Percentiles rank a stretch among this genome's conserved stretches.
phyloP scores from a whole-genome alignment of 2,113 vertebrate genomes.

The Cygnus atratus region DNA sequence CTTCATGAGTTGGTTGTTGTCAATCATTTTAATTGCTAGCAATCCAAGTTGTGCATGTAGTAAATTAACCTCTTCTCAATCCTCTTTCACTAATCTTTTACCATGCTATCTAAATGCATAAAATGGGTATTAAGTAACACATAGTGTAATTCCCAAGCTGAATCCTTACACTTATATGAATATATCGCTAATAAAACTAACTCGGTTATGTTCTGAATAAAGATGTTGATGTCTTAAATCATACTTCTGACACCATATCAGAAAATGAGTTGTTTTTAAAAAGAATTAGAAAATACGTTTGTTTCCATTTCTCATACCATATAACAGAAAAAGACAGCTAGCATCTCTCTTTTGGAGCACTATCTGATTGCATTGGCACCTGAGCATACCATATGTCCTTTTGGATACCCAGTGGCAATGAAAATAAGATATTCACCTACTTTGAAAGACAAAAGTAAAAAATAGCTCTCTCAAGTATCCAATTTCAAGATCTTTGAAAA shows the following conservation, averaged over 20 bases:
- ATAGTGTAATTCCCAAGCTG: not conserved
- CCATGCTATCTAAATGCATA: not conserved
- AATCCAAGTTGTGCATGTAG: not conserved
- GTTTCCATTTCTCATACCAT: not conserved
- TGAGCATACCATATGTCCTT: not conserved
- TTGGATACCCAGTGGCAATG: not conserved
- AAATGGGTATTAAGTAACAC: not conserved
- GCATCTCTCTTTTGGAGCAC: not conserved
- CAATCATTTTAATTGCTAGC: not conserved
- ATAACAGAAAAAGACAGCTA: not conserved
- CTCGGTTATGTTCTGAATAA: not conserved
- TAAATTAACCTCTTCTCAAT: constrained; percentile 12
- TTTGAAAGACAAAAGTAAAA: not conserved
- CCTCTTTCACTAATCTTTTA: constrained; percentile 13
- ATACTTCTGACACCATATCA: not conserved
- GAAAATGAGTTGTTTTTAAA: not conserved
- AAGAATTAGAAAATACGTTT: not conserved
- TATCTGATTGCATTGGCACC: not conserved
- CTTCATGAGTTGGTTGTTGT: not conserved
- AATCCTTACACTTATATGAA: not conserved
- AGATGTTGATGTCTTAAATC: not conserved
- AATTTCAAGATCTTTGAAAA: not conserved
- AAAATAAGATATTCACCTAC: not conserved
- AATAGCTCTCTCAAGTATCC: not conserved
- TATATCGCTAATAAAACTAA: not conserved